Evolutionary conservation across 2,797 vertebrate species (phyloP), one percentile per base, ranked within the genome.

Genomic region (Chelmon rostratus): DNA sequence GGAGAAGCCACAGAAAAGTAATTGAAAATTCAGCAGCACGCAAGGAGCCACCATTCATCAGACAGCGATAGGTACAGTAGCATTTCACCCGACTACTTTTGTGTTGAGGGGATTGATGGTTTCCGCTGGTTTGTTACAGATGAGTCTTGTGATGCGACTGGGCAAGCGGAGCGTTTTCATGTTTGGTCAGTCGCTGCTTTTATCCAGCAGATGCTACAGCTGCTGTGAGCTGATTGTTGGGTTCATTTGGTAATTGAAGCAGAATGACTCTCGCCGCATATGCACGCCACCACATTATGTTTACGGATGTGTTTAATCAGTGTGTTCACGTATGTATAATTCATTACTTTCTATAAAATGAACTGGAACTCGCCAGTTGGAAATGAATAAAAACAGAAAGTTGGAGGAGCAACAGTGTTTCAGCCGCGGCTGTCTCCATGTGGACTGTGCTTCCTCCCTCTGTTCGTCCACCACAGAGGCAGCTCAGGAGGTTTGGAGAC

Each of bases 1-100:
- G n/a, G 76, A 89, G 84, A 79, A 79, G 83, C 86, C 68, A 46
- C 61, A 46, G 85, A 81, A 82, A 84, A 82, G 78, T 70, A 81
- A 93, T 87, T 88, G 77, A 73, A 90, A 87, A 93, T 90, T 81
- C 89, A 89, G 79, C 65, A 63, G 70, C 73, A 73, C 66, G 84
- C 84, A 66, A 57, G 70, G 37, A 84, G 71, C 79, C 64, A 31
- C 83, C 76, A 88, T 93, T 90, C 79, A 88, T 92, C 89, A 88
- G 88, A 77, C 63, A 50, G 54, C 8, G 50, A 79, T 67, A 66
- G 69, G 73, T 79, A 72, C 78, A 66, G 76, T 71, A 42, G 44
- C 74, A 78, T 77, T 85, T 86, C 64, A 72, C 69, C 49, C 44
- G 16, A 38, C 59, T 68, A 47, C 79, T 64, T 65, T 68, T 63